Evolutionary conservation across 53 echinoderm and acorn worm genomes (phyloP).

Genomic region (Crossaster papposus): DNA sequence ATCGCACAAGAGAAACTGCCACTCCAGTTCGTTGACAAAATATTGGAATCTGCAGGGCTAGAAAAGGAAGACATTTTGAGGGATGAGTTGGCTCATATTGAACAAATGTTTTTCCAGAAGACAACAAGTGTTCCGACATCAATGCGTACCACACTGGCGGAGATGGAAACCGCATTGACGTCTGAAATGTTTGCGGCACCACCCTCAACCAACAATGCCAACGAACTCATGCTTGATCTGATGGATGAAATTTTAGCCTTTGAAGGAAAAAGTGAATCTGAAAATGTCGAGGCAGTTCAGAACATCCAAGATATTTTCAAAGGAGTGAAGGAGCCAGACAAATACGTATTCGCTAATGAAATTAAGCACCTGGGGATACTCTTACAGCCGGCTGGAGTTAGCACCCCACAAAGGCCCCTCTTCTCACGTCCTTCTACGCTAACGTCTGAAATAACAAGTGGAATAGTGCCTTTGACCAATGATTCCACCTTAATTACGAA

Average conservation of each 20-base stretch:
- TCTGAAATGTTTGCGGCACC: background rate
- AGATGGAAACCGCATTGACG: too few relatives aligned
- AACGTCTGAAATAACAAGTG: background rate
- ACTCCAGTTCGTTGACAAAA: background rate
- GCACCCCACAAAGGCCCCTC: background rate
- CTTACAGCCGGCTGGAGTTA: background rate
- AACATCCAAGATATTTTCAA: slow-evolving; percentile 5
- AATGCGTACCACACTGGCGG: background rate
- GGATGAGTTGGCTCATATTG: slow-evolving; percentile 19
- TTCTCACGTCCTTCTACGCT: background rate
- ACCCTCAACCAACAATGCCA: background rate
- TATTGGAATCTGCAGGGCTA: background rate
- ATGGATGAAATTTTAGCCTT: slow-evolving; percentile 5
- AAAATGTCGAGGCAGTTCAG: background rate
- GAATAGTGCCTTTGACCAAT: background rate
- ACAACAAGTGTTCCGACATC: background rate
- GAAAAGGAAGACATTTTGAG: background rate
- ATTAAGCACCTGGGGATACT: background rate
- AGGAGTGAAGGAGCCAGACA: background rate
- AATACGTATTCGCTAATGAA: background rate
- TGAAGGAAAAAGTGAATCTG: background rate
- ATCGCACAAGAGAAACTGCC: background rate
- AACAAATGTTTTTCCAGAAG: background rate
- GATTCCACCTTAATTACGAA: background rate
- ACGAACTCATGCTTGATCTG: slow-evolving; percentile 6